Percentiles rank a stretch among this genome's conserved stretches.
phyloP scores from a whole-genome alignment of 2,797 vertebrate genomes.

The Lemur catta region DNA sequence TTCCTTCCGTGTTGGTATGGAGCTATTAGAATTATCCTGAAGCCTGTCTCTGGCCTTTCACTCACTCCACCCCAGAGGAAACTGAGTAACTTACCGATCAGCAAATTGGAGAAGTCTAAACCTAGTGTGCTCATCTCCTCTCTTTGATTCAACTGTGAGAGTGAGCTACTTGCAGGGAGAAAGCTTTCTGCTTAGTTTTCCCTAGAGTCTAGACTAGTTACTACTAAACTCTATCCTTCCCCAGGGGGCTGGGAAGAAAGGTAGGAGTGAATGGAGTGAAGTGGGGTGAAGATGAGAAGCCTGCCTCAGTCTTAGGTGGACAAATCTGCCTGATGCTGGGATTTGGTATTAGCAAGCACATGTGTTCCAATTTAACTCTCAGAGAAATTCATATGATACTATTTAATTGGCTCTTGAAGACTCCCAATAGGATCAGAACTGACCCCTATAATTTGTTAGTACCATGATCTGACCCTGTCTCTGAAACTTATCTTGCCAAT shows the following conservation, averaged over 20 bases:
- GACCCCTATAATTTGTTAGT: not conserved
- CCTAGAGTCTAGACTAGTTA: not conserved
- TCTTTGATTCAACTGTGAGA: not conserved
- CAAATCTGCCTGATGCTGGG: not conserved
- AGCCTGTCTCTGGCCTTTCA: not conserved
- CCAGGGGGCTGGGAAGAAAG: rapidly evolving
- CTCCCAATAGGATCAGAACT: not conserved
- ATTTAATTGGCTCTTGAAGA: not conserved
- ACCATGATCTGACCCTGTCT: not conserved
- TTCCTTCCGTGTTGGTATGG: not conserved
- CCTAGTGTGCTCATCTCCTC: not conserved
- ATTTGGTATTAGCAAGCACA: not conserved
- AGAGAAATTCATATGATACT: not conserved
- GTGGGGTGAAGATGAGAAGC: rapidly evolving
- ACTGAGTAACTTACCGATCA: not conserved
- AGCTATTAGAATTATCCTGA: not conserved
- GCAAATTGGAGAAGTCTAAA: not conserved
- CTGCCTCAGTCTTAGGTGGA: not conserved
- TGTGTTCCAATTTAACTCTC: not conserved
- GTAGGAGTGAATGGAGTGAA: rapidly evolving
- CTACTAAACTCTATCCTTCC: not conserved
- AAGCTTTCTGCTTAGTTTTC: not conserved
- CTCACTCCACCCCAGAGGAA: not conserved
- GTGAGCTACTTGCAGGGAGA: not conserved
- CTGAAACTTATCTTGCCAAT: not conserved